Base-by-base conservation (phyloP, 2,888 invertebrate genomes). In the Cheiracanthium punctorium region DNA sequence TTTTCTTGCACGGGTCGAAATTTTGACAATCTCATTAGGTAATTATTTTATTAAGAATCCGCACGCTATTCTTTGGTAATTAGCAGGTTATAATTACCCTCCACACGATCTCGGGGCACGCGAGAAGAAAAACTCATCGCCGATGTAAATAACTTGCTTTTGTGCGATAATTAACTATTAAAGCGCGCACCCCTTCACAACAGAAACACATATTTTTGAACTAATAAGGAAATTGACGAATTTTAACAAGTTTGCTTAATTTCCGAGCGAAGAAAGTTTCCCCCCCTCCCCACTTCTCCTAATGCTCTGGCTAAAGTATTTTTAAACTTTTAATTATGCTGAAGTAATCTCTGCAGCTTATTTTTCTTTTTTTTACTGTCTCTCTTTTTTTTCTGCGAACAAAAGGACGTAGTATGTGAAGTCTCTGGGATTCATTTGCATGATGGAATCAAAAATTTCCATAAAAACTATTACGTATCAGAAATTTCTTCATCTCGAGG, bases 11-110 rank as follows among this genome's bases (percentile, higher is more conserved):
- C 58, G 48, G 37, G 77, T 84, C 84, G 67, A 37, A 84, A 84
- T 58, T 84, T 84, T 84, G 84, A 84, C 84, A 84, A 84, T 84
- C 84, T 84, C 69, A 76, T 73, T 73, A 69, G 52, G 77, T 84
- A 84, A 84, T 84, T 84, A 84, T 84, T 79, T 84, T 77, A 84
- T 84, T 72, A 84, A 79, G 79, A 37, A 24, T 30, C 52, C 48
- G 72, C 84, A 84, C 84, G 84, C 84, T n/a, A 84, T 79, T 75
- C 79, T 72, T 79, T 72, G 48, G 77, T 79, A 84, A 84, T 84
- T 84, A 84, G 79, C 52, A 73, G 37, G 73, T 58, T 84, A 79
- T 84, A 84, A 84, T 84, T 84, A 84, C 77, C 69, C 73, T 65
- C 52, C 37, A 48, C 84, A 84, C 79, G 84, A 69, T 84, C 52